Evolutionary conservation across 2,888 invertebrate genomes (phyloP).

Genomic region (Torymus tubicola): DNA sequence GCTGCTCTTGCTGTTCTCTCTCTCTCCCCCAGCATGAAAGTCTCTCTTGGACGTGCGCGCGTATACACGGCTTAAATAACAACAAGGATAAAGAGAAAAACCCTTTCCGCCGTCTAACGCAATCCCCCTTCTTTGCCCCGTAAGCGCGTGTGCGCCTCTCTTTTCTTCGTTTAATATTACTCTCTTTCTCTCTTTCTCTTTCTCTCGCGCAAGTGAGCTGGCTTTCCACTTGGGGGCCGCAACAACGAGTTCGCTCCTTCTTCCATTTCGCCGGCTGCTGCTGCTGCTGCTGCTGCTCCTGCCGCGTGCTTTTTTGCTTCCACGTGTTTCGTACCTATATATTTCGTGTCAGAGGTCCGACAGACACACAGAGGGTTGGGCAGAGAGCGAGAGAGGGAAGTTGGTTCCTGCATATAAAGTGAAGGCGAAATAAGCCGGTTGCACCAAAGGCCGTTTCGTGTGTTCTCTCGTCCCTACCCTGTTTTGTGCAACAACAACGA

Average conservation of each 20-base stretch:
- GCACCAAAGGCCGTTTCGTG: conserved; percentile 60
- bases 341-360: conserved; percentile 40
- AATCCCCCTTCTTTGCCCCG: conserved; percentile 22
- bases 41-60: conserved; percentile 20
- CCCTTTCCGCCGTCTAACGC: conserved; percentile 36
- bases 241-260: conserved; percentile 23
- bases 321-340: conserved; percentile 16
- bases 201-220: not conserved
- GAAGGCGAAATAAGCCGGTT: conserved; percentile 72
- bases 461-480: conserved; percentile 54
- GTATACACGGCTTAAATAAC: conserved; percentile 45
- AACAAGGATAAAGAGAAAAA: conserved; percentile 48
- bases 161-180: conserved; percentile 35
- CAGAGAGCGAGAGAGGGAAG: conserved; percentile 21
- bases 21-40: too few relatives aligned
- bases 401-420: conserved; percentile 74
- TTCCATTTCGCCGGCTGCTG: not conserved
- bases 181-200: not conserved
- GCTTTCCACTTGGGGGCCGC: conserved; percentile 12
- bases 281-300: conserved; percentile 12
- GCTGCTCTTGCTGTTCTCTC: not conserved
- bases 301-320: not conserved
- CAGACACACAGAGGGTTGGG: conserved; percentile 21
- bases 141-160: not conserved
- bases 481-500: conserved; percentile 39